phyloP scores from a whole-genome alignment of 2,797 vertebrate genomes.

The Helarctos malayanus region DNA sequence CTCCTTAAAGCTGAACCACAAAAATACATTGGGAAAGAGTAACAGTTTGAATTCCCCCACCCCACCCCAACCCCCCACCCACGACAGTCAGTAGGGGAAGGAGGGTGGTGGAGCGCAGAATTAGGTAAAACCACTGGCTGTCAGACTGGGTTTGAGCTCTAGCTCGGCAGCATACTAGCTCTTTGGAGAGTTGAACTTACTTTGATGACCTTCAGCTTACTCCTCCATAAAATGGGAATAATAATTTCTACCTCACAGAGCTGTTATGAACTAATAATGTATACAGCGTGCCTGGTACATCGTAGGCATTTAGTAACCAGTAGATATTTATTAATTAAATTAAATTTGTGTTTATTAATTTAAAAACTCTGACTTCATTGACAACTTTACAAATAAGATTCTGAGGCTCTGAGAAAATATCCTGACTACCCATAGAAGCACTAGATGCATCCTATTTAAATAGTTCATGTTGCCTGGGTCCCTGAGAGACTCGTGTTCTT shows the following conservation, averaged over 20 bases:
- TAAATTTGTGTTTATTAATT: neutral
- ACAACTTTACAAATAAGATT: neutral
- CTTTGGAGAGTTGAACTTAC: neutral
- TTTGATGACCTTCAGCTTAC: neutral
- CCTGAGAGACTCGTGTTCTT: neutral
- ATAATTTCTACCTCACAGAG: neutral
- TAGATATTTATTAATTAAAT: neutral
- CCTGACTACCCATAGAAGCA: neutral
- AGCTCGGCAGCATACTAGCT: neutral
- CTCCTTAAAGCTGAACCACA: neutral
- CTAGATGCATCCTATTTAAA: neutral
- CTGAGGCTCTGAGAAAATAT: neutral
- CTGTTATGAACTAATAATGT: neutral
- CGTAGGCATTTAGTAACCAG: neutral
- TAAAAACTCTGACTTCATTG: neutral
- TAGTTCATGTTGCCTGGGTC: neutral
- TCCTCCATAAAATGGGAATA: neutral
- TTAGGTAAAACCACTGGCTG: neutral
- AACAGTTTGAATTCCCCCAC: neutral
- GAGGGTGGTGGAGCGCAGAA: accelerated
- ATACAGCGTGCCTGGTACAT: neutral
- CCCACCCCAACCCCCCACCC: neutral
- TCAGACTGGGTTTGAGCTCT: neutral
- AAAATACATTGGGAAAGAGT: neutral
- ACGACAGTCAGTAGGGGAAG: neutral